These are phyloP conservation scores for Formica exsecta DNA, from an alignment of 1,140 invertebrate genomes.

Conservation along the genomic window DNA sequence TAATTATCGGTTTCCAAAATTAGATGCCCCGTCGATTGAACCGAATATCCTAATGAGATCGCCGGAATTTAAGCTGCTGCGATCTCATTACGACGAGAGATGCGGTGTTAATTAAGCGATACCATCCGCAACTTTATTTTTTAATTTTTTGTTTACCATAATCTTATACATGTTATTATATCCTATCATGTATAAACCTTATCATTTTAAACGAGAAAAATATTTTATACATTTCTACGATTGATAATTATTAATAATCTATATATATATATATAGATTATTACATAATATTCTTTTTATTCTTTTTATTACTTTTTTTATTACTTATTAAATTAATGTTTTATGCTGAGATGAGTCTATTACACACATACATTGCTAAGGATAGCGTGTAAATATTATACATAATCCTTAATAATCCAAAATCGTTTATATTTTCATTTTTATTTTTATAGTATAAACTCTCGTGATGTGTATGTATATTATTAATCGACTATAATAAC, in stretches of 20 bases:
- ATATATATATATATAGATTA: too few relatives aligned
- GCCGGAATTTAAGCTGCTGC: not conserved
- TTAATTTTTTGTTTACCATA: not conserved
- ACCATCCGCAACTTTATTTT: not conserved
- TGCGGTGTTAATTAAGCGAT: conserved; percentile 32
- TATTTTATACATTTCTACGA: not conserved
- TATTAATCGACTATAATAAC: not conserved
- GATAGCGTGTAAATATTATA: not conserved
- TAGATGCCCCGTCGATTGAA: conserved; percentile 27
- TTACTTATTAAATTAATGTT: too few relatives aligned
- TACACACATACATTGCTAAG: too few relatives aligned
- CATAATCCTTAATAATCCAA: not conserved
- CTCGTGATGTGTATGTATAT: not conserved
- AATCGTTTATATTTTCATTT: not conserved
- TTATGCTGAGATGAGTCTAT: not conserved
- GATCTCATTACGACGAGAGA: conserved; percentile 4
- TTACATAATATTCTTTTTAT: too few relatives aligned
- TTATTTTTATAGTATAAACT: not conserved
- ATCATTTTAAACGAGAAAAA: not conserved
- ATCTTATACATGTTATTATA: not conserved
- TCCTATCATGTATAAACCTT: not conserved
- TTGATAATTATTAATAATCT: not conserved
- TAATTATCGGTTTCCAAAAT: conserved; percentile 31
- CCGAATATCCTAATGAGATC: conserved; percentile 16
- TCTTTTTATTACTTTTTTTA: too few relatives aligned